A percentile compares a stretch with the other conserved stretches of the same genome.
Evolutionary conservation across 2,113 vertebrate genomes (phyloP).

Genomic region (Zeus faber): DNA sequence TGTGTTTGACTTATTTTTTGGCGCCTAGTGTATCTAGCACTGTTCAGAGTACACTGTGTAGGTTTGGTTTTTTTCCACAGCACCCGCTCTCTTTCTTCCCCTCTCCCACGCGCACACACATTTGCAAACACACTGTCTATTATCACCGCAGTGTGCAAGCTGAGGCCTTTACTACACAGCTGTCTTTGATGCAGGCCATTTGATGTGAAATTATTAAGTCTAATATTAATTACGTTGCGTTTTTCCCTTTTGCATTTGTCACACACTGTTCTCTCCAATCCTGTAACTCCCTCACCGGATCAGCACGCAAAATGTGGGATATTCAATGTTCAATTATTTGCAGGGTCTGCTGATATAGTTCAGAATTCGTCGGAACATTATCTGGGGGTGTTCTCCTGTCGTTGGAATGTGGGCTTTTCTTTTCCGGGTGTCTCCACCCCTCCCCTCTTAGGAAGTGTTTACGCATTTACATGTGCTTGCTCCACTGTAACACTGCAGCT

Average conservation of each 20-base stretch:
- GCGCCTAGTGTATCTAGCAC: background rate
- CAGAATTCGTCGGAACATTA: no score
- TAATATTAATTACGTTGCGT: no score
- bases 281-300: no score
- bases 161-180: no score
- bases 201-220: no score
- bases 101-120: background rate
- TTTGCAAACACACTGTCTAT: constrained; percentile 18
- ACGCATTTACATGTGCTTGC: constrained; percentile 45
- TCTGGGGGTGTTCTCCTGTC: constrained; percentile 10
- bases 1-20: no score
- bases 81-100: background rate
- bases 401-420: background rate
- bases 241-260: no score
- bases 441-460: constrained; percentile 58
- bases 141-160: background rate
- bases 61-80: background rate
- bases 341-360: no score
- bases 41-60: background rate
- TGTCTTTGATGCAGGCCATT: no score
- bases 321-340: no score
- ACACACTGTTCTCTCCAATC: no score
- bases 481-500: constrained; percentile 45
- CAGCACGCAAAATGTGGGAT: no score
- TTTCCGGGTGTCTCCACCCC: background rate